Percentiles rank a stretch among this genome's conserved stretches.
phyloP scores from a whole-genome alignment of 1,140 invertebrate species.

The Zaprionus africanus region DNA sequence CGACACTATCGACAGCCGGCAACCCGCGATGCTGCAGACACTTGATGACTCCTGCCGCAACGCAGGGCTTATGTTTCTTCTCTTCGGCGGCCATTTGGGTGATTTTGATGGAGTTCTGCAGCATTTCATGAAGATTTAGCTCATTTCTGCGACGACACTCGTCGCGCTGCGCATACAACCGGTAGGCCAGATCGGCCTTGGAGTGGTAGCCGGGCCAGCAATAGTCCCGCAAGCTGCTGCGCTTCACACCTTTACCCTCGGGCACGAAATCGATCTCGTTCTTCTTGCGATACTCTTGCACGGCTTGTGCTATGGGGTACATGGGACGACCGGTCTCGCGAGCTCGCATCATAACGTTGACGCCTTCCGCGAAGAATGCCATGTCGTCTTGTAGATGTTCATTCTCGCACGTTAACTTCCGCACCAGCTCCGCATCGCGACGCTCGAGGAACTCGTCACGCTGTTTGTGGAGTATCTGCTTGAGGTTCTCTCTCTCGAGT shows the following conservation, averaged over 20 bases:
- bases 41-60: constrained; percentile 23
- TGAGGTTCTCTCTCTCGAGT: constrained; percentile 19
- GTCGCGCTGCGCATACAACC: constrained; percentile 53
- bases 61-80: constrained; percentile 39
- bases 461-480: constrained; percentile 32
- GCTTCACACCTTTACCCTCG: constrained; percentile 40
- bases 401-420: constrained; percentile 45
- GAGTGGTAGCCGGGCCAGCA: constrained; percentile 62
- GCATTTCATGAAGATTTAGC: constrained; percentile 39
- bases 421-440: constrained; percentile 38
- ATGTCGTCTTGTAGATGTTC: constrained; percentile 52
- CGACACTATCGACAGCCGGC: not conserved
- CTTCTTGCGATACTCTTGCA: constrained; percentile 37
- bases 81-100: constrained; percentile 56
- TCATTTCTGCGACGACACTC: constrained; percentile 44
- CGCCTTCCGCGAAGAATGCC: constrained; percentile 52
- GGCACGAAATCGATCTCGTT: constrained; percentile 51
- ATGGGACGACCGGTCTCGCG: constrained; percentile 49
- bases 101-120: constrained; percentile 53
- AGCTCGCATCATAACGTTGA: constrained; percentile 38
- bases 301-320: constrained; percentile 52
- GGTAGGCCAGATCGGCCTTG: constrained; percentile 57
- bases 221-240: constrained; percentile 44
- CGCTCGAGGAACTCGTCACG: constrained; percentile 51
- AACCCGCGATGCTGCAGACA: constrained; percentile 6